These are phyloP conservation scores for Monomorium pharaonis DNA, from an alignment of 1,140 invertebrate genomes.

Conservation along the genomic window DNA sequence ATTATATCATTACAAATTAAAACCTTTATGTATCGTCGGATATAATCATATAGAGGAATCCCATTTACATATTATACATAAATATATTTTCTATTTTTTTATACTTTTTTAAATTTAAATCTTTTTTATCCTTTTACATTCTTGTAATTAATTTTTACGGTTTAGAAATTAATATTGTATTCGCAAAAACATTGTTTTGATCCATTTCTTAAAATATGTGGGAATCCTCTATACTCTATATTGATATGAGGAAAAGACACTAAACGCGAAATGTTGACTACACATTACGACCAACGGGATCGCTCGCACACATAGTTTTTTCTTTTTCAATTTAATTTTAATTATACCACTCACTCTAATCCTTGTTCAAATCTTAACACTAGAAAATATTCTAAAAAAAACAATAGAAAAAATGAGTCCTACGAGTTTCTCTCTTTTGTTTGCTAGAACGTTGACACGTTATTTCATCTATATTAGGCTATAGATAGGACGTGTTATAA, in stretches of 20 bases:
- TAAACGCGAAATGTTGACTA: background rate
- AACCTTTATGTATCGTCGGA: background rate
- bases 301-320: background rate
- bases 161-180: background rate
- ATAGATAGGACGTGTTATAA: background rate
- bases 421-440: background rate
- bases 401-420: constrained; percentile 1
- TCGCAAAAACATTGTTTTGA: background rate
- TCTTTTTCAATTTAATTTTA: constrained; percentile 8
- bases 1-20: constrained; percentile 12
- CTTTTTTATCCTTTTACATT: background rate
- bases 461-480: background rate
- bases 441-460: background rate
- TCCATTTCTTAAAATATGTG: background rate
- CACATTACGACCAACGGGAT: background rate
- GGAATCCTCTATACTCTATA: background rate
- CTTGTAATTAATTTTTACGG: background rate
- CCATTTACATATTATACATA: background rate
- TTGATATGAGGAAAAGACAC: background rate
- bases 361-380: constrained; percentile 36
- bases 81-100: background rate
- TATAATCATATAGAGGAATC: background rate
- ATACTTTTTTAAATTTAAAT: background rate
- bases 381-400: constrained; percentile 25
- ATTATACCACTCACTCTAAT: background rate